Percentiles rank a stretch among this genome's conserved stretches.
These are phyloP conservation scores for Latheticus oryzae DNA, from an alignment of 2,888 invertebrate genomes.

Conservation along the genomic window DNA sequence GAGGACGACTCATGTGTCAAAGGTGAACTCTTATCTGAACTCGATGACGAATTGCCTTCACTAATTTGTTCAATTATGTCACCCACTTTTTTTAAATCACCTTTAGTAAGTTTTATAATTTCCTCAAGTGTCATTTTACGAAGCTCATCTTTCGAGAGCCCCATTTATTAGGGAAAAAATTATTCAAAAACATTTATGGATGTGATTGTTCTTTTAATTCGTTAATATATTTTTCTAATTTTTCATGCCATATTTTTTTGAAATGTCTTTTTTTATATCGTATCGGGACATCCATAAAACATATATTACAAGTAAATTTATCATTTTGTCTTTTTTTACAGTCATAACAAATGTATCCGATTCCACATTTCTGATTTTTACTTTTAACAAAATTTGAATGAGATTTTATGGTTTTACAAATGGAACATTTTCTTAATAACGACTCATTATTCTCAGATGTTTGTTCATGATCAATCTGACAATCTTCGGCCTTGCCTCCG, in stretches of 20 bases:
- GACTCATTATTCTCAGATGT: constrained; percentile 16
- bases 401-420: constrained; percentile 18
- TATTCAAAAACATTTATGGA: constrained; percentile 17
- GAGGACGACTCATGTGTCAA: constrained; percentile 17
- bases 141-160: constrained; percentile 13
- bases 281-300: constrained; percentile 21
- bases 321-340: constrained; percentile 23
- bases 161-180: constrained; percentile 18
- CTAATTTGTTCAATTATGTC: constrained; percentile 27
- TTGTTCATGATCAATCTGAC: constrained; percentile 28
- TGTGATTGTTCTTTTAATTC: constrained; percentile 16
- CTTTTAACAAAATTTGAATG: constrained; percentile 27
- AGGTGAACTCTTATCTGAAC: constrained; percentile 15
- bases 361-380: constrained; percentile 33
- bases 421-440: constrained; percentile 22
- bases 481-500: constrained; percentile 21
- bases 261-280: constrained; percentile 25
- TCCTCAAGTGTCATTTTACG: constrained; percentile 19
- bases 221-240: constrained; percentile 26
- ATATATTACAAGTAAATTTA: constrained; percentile 33
- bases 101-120: constrained; percentile 21
- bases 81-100: constrained; percentile 23
- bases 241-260: constrained; percentile 29
- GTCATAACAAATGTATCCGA: constrained; percentile 18
- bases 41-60: constrained; percentile 21